A percentile compares a stretch with the other conserved stretches of the same genome.
These are phyloP conservation scores for Antigone vipio DNA, from an alignment of 2,113 vertebrate species.

Conservation along the genomic window DNA sequence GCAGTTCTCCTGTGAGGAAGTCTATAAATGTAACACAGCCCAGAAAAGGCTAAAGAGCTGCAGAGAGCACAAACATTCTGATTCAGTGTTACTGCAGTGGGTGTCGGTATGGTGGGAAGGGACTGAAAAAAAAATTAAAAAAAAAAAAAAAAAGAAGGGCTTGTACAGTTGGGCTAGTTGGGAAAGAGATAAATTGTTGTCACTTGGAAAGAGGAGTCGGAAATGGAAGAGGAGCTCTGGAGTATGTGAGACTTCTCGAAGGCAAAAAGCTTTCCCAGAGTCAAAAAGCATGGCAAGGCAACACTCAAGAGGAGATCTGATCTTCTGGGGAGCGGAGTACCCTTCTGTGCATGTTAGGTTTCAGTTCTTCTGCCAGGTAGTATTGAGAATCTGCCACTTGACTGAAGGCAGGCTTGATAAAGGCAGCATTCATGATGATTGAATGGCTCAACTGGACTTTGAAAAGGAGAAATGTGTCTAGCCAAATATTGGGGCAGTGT, in stretches of 20 bases:
- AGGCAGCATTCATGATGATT: background rate
- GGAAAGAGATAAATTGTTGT: background rate
- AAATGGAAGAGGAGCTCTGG: background rate
- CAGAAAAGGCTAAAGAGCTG: background rate
- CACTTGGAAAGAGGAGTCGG: background rate
- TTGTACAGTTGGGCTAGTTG: background rate
- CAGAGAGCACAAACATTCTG: background rate
- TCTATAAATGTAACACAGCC: background rate
- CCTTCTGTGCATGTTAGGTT: background rate
- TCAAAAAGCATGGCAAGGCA: background rate
- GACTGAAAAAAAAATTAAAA: background rate
- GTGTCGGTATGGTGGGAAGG: background rate
- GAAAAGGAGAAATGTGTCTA: background rate
- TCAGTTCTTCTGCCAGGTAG: background rate
- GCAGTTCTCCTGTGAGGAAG: background rate
- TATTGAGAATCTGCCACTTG: background rate
- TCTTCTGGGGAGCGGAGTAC: fast-evolving
- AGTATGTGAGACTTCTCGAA: background rate
- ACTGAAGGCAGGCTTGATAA: background rate
- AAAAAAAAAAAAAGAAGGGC: background rate
- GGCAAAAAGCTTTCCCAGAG: background rate
- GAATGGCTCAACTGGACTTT: background rate
- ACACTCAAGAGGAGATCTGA: background rate
- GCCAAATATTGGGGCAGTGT: background rate
- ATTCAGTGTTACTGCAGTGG: background rate